A percentile compares a stretch with the other conserved stretches of the same genome.
phyloP scores from a whole-genome alignment of 2,888 invertebrate species.

The Capitulum mitella region DNA sequence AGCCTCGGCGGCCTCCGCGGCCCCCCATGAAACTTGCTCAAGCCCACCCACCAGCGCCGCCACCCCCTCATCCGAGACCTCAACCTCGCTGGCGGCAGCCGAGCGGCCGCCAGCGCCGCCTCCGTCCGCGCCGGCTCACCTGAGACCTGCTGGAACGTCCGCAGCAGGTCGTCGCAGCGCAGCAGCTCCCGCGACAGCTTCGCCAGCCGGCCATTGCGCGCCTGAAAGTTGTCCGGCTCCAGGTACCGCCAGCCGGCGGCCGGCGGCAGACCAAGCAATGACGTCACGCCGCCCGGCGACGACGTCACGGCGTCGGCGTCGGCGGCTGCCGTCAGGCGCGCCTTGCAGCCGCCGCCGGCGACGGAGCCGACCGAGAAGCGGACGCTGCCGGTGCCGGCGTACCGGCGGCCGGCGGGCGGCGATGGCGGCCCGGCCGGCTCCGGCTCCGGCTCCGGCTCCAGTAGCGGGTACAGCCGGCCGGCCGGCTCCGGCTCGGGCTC shows the following conservation, averaged over 20 bases:
- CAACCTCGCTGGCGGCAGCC: too few species aligned
- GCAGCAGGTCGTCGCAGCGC: background rate
- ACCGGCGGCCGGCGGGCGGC: background rate
- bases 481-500: too few species aligned
- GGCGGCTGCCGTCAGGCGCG: too few species aligned
- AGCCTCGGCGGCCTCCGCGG: too few species aligned
- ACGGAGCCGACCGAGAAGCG: background rate
- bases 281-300: background rate
- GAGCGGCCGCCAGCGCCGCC: too few species aligned
- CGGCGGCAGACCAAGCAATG: background rate
- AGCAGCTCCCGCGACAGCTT: constrained; percentile 15
- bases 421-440: background rate
- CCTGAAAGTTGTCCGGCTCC: constrained; percentile 33
- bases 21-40: too few species aligned
- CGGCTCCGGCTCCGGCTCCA: background rate
- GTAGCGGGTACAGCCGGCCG: too few species aligned
- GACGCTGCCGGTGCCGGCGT: background rate
- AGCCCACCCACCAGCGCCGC: too few species aligned
- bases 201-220: constrained; percentile 32
- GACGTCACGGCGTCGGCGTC: background rate
- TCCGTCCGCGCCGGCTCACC: background rate
- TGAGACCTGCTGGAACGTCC: background rate
- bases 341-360: background rate
- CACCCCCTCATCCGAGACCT: too few species aligned
- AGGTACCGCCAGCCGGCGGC: constrained; percentile 26